Evolutionary conservation across 2,113 vertebrate genomes (phyloP).

Genomic region (Terrapene triunguis): DNA sequence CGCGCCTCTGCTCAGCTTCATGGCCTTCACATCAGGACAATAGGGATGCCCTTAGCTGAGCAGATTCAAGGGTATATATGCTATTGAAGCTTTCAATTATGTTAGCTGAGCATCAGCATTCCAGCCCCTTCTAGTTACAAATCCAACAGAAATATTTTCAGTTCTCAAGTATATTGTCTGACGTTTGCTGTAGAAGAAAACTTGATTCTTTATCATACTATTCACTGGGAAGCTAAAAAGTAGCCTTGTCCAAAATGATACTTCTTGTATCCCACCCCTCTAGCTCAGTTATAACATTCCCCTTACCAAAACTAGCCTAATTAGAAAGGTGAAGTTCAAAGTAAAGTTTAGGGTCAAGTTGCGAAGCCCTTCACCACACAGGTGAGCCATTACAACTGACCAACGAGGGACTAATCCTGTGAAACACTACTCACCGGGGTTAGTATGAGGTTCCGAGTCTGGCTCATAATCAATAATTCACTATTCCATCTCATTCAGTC

Average conservation of each 20-base stretch:
- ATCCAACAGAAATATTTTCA: not conserved
- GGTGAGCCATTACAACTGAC: not conserved
- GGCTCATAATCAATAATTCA: rapidly evolving
- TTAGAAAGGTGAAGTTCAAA: not conserved
- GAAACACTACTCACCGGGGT: not conserved
- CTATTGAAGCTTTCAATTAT: not conserved
- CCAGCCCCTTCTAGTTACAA: not conserved
- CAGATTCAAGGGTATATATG: not conserved
- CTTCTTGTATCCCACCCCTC: rapidly evolving
- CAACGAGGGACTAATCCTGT: not conserved
- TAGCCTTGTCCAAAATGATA: rapidly evolving
- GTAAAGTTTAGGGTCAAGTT: not conserved
- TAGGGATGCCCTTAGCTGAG: not conserved
- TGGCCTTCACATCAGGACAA: not conserved
- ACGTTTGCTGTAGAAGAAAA: not conserved
- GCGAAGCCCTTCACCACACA: not conserved
- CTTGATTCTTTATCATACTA: not conserved
- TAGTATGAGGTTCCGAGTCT: not conserved
- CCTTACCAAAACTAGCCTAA: rapidly evolving
- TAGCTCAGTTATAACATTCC: not conserved
- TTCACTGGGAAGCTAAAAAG: not conserved
- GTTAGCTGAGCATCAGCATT: not conserved
- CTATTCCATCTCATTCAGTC: rapidly evolving
- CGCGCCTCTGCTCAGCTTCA: not conserved
- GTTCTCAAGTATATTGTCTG: not conserved